Conservation (phyloP, 1,140 invertebrate species). For the Cardiocondyla obscurior region DNA sequence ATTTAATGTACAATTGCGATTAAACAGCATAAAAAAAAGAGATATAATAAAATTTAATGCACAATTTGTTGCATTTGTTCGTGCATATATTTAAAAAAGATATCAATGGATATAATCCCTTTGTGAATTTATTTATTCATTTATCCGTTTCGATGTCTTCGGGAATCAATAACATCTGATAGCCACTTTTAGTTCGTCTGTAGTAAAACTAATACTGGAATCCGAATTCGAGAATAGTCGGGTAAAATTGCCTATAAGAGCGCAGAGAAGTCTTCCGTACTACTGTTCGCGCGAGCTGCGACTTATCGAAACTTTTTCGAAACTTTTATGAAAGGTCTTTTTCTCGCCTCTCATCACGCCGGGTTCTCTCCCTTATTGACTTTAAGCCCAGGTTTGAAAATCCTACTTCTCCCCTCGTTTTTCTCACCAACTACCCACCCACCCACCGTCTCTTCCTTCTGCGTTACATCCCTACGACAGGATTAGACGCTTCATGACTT, state of each 20-base stretch:
- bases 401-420: constrained; percentile 38
- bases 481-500: constrained; percentile 54
- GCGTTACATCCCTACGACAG: constrained; percentile 26
- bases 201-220: constrained; percentile 62
- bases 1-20: background rate
- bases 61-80: background rate
- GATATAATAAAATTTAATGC: background rate
- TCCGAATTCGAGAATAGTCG: constrained; percentile 62
- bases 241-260: constrained; percentile 69
- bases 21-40: background rate
- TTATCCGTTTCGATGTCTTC: background rate
- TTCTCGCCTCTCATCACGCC: constrained; percentile 67
- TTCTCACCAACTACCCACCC: background rate
- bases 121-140: constrained; percentile 7
- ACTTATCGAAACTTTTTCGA: constrained; percentile 71
- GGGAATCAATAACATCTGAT: background rate
- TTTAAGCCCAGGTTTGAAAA: constrained; percentile 67
- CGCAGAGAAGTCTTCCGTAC: constrained; percentile 52
- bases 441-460: background rate
- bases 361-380: constrained; percentile 74
- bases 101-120: background rate
- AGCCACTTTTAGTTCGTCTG: background rate
- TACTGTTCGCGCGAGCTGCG: constrained; percentile 62
- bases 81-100: background rate
- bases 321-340: constrained; percentile 65